phyloP scores from a whole-genome alignment of 2,888 invertebrate species.

The Drosophila anomelani region DNA sequence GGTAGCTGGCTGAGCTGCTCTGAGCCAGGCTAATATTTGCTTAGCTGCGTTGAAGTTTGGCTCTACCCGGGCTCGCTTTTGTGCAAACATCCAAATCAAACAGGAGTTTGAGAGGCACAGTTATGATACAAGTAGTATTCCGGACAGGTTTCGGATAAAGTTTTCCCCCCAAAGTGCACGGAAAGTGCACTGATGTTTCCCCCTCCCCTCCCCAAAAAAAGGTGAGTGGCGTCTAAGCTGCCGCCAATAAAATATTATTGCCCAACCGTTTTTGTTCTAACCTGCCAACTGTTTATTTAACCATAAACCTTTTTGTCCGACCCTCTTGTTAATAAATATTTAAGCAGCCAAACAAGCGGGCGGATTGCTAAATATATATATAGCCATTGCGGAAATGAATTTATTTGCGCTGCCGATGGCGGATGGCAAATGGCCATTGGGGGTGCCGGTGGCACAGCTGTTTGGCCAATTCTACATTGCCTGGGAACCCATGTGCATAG shows the following conservation, averaged over 20 bases:
- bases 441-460: slow-evolving; percentile 27
- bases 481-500: slow-evolving; percentile 34
- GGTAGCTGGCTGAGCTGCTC: slow-evolving; percentile 34
- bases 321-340: slow-evolving; percentile 63
- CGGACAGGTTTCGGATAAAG: slow-evolving; percentile 39
- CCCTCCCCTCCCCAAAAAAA: background rate
- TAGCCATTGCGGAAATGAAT: slow-evolving; percentile 69
- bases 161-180: slow-evolving; percentile 46
- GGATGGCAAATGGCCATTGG: slow-evolving; percentile 10
- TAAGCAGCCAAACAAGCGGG: slow-evolving; percentile 49
- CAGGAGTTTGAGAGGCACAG: slow-evolving; percentile 59
- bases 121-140: slow-evolving; percentile 57
- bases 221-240: slow-evolving; percentile 51
- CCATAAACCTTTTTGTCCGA: slow-evolving; percentile 45
- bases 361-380: slow-evolving; percentile 52
- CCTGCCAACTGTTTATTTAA: slow-evolving; percentile 51
- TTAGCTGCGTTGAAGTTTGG: slow-evolving; percentile 76
- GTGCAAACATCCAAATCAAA: slow-evolving; percentile 70
- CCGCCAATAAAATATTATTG: slow-evolving; percentile 65
- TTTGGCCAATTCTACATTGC: slow-evolving; percentile 38
- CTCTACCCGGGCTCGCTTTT: slow-evolving; percentile 58
- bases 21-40: slow-evolving; percentile 72
- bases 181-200: slow-evolving; percentile 51
- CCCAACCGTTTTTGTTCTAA: slow-evolving; percentile 37
- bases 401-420: slow-evolving; percentile 28